Base-by-base conservation (phyloP, 2,797 vertebrate species). In the Kryptopterus vitreolus region DNA sequence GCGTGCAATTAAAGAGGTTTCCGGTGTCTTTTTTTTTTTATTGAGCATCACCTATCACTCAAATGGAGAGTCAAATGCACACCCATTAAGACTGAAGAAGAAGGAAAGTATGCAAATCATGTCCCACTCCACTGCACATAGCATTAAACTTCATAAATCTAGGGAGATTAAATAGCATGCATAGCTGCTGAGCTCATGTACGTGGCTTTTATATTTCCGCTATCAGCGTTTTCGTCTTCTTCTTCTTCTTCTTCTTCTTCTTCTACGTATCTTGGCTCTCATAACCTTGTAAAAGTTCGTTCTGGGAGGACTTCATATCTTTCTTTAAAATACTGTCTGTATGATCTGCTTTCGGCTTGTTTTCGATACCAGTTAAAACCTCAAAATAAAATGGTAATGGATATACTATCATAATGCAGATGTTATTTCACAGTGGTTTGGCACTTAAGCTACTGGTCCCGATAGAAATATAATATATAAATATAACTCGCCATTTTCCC, bases 131-230 rank as follows among this genome's bases (percentile, higher is more conserved):
- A 52, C 20, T 70, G 26, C 68, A 70, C 68, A 35, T 2, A 20
- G 80, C 68, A 73, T 73, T 59, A 79, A 86, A 83, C 29, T 63
- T 83, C 72, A 86, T 86, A 85, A 86, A 85, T 46, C 73, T 62
- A 20, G 33, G 33, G 38, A 82, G 82, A 87, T 82, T 85, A 77
- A 83, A 86, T 71, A 68, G 69, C 80, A 76, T 70, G 73, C 79
- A 76, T 85, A 77, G 72, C 75, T 74, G 33, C 57, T 22, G 65
- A 78, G 81, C 74, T 76, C 24, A 53, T 63, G 46, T 81, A 61
- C 43, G 63, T 59, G n/a, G 24, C 55, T 24, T 48, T 46, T 75
- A 57, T 72, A 57, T 68, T 78, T 68, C 4, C 24, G 53, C 65
- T 79, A 83, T 84, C 70, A 81, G 57, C 11, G n/a, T 66, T 65